Evolutionary conservation across 2,797 vertebrate species (phyloP).

Genomic region (Enteromius fasciolatus): DNA sequence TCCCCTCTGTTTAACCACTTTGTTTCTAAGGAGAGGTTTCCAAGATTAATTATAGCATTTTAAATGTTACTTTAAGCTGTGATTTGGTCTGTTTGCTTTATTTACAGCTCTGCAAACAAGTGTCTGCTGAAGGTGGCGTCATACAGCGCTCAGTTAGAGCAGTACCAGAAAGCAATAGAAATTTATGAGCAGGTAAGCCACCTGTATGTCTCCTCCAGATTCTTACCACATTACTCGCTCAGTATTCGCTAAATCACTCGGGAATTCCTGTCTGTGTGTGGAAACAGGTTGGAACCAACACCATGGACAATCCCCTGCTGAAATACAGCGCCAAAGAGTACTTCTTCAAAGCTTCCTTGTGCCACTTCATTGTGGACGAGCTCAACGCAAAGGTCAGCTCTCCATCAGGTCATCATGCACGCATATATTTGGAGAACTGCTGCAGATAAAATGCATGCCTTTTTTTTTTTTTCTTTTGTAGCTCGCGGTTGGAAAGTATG

Average conservation of each 20-base stretch:
- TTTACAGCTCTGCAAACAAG: conserved; percentile 93
- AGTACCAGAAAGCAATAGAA: conserved; percentile 95
- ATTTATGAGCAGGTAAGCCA: conserved; percentile 94
- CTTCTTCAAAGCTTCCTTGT: conserved; percentile 97
- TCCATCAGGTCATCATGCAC: background rate
- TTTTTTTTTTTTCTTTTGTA: conserved; percentile 62
- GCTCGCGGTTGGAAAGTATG: conserved; percentile 96
- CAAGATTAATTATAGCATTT: background rate
- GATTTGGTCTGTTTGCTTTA: background rate
- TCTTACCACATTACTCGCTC: background rate
- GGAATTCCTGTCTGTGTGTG: background rate
- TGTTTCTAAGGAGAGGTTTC: background rate
- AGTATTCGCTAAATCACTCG: background rate
- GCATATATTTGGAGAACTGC: background rate
- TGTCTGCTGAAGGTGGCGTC: conserved; percentile 97
- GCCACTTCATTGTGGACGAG: conserved; percentile 97
- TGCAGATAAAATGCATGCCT: background rate
- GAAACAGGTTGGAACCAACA: conserved; percentile 89
- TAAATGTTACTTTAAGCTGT: background rate
- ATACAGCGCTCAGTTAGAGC: conserved; percentile 94
- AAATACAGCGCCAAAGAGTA: conserved; percentile 99
- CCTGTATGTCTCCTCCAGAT: background rate
- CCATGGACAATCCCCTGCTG: conserved; percentile 96
- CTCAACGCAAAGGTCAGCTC: conserved; percentile 90
- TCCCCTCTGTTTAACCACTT: conserved; percentile 8